phyloP scores from a whole-genome alignment of 2,888 invertebrate genomes.

The Dryadula phaetusa region DNA sequence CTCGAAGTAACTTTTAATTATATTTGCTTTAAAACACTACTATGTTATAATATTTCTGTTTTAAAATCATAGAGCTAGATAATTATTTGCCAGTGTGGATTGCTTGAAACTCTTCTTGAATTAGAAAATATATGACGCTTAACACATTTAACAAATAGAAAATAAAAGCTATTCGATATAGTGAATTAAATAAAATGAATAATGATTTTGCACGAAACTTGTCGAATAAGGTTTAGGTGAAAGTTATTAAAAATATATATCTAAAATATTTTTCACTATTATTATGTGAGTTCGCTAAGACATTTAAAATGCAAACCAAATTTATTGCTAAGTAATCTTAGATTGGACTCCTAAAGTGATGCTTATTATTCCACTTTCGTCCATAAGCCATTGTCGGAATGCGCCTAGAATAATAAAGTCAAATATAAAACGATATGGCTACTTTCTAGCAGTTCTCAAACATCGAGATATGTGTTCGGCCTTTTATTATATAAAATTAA shows the following conservation, averaged over 20 bases:
- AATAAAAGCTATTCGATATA: too few relatives aligned
- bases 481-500: conserved; percentile 7
- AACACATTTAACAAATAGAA: too few relatives aligned
- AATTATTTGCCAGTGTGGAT: neutral
- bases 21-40: conserved; percentile 5
- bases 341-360: conserved; percentile 58
- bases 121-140: too few relatives aligned
- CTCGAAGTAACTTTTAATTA: conserved; percentile 30
- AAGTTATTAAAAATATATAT: too few relatives aligned
- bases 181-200: neutral
- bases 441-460: conserved; percentile 66
- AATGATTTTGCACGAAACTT: too few relatives aligned
- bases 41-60: neutral
- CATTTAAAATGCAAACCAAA: conserved; percentile 29
- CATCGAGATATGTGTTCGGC: conserved; percentile 57
- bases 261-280: neutral
- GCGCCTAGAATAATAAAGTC: conserved; percentile 76
- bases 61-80: neutral
- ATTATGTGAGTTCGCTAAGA: neutral
- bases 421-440: conserved; percentile 75
- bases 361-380: conserved; percentile 72
- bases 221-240: too few relatives aligned
- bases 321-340: conserved; percentile 51
- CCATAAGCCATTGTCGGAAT: conserved; percentile 68
- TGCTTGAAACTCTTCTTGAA: too few relatives aligned